Conservation (phyloP, 2,888 invertebrate genomes). For the Phaedon cochleariae region DNA sequence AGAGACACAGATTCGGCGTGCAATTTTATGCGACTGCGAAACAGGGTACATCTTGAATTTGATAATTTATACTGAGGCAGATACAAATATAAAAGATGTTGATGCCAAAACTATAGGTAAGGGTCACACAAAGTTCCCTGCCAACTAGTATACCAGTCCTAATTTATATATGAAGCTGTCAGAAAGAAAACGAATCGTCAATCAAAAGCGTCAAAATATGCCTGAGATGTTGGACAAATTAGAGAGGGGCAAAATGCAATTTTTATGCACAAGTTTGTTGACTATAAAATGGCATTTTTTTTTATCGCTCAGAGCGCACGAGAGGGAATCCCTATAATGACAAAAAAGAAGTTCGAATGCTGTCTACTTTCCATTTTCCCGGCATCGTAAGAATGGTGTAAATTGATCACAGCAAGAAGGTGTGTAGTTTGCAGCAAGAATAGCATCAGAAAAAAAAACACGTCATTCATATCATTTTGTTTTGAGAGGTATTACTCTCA, state of each 20-base stretch:
- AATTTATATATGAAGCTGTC: conserved; percentile 8
- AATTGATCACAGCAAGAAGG: conserved; percentile 11
- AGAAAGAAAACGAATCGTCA: conserved; percentile 21
- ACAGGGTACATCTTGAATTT: conserved; percentile 40
- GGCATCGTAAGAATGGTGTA: conserved; percentile 15
- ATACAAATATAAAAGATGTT: conserved; percentile 26
- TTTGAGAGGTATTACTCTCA: conserved; percentile 8
- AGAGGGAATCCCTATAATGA: no score
- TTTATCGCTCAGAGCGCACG: no score
- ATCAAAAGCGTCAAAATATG: conserved; percentile 25
- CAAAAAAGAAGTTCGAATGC: conserved; percentile 46
- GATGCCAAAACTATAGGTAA: conserved; percentile 15
- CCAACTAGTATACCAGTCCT: conserved; percentile 32
- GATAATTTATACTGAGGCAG: conserved; percentile 41
- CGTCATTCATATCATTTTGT: conserved; percentile 10
- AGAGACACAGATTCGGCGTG: conserved; percentile 18
- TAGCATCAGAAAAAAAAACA: conserved; percentile 12
- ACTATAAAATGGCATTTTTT: conserved; percentile 51
- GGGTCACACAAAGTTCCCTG: conserved; percentile 24
- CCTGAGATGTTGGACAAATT: conserved; percentile 22
- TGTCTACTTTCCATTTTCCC: conserved; percentile 28
- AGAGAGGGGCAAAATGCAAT: conserved; percentile 16
- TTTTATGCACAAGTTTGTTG: conserved; percentile 29
- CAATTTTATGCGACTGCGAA: conserved; percentile 29
- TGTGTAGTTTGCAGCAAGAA: conserved; percentile 14